Evolutionary conservation across 2,797 vertebrate species (phyloP), one percentile per base, ranked within the genome.

Genomic region (Sarcoramphus papa): DNA sequence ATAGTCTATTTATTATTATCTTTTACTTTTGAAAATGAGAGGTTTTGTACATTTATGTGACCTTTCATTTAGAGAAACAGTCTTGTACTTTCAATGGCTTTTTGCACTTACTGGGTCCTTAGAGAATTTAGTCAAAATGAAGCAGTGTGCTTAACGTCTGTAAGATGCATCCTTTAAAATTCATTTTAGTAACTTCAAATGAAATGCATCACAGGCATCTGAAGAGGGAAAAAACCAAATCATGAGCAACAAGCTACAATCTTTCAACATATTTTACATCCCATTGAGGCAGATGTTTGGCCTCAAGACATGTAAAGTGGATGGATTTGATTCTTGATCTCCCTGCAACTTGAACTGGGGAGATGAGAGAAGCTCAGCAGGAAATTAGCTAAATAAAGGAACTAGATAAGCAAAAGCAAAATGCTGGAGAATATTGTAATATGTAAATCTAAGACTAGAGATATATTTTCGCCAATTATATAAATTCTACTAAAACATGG

Each of bases 291-390:
- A 95, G 81, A 85, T 79, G 67, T 93, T 94, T 96, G 70, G 88
- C 89, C 91, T 96, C 73, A 85, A 86, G 94, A 93, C 68, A 72
- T 87, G 68, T 83, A 73, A 94, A 96, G 48, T 87, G 86, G 48
- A 81, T 70, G 77, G 54, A 72, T 91, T 81, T 79, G 72, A 77
- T 88, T 88, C 14, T 69, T 93, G 73, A 83, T 92, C 73, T 92
- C 57, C n/a, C 15, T 78, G 41, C 59, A 79, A 51, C 83, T 84
- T 80, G 64, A 33, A 40, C 64, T 56, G 24, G 35, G 63, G 47
- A 93, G 41, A 78, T 81, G 63, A 77, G 45, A 72, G 30, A 74
- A 31, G 4, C 31, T 80, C 17, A 53, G 35, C 28, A 77, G 89
- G 23, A 91, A 85, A 83, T 88, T 54, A 82, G 24, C 24, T 64